phyloP scores from a whole-genome alignment of 2,797 vertebrate species.

The Coregonus suidteri region DNA sequence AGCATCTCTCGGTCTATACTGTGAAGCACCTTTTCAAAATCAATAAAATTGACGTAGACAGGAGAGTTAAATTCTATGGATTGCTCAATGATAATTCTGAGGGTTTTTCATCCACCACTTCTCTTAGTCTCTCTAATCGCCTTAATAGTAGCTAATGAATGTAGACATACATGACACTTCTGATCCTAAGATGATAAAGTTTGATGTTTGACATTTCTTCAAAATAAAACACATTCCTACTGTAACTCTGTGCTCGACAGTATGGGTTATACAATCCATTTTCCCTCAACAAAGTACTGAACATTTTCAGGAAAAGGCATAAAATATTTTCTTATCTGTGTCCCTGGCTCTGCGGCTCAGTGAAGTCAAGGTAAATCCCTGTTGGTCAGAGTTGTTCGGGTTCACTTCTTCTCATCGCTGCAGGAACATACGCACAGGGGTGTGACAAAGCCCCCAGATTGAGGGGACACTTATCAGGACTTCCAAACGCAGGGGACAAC shows the following conservation, averaged over 20 bases:
- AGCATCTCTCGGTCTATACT: background rate
- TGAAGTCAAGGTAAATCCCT: slow-evolving; percentile 52
- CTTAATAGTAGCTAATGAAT: background rate
- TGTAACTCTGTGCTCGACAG: background rate
- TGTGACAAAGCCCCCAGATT: slow-evolving; percentile 70
- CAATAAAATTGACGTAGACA: slow-evolving; percentile 15
- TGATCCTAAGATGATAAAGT: background rate
- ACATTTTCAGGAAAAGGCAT: slow-evolving; percentile 37
- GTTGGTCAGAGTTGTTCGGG: slow-evolving; percentile 59
- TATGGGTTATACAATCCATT: background rate
- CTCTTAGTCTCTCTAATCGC: slow-evolving; percentile 1
- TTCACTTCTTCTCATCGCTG: slow-evolving; percentile 46
- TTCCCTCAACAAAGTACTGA: slow-evolving; percentile 2
- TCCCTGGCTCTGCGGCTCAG: slow-evolving; percentile 14
- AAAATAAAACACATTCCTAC: background rate
- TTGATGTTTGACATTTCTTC: background rate
- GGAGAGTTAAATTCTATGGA: slow-evolving; percentile 18
- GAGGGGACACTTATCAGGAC: slow-evolving; percentile 68
- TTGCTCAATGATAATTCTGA: slow-evolving; percentile 22
- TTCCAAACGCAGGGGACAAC: slow-evolving; percentile 43
- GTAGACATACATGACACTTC: background rate
- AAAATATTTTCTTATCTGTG: slow-evolving; percentile 36
- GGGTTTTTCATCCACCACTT: slow-evolving; percentile 1
- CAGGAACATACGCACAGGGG: slow-evolving; percentile 50
- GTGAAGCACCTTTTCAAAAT: slow-evolving; percentile 16